Base-by-base conservation (phyloP, 2,888 invertebrate genomes). In the Mythimna ferrago region DNA sequence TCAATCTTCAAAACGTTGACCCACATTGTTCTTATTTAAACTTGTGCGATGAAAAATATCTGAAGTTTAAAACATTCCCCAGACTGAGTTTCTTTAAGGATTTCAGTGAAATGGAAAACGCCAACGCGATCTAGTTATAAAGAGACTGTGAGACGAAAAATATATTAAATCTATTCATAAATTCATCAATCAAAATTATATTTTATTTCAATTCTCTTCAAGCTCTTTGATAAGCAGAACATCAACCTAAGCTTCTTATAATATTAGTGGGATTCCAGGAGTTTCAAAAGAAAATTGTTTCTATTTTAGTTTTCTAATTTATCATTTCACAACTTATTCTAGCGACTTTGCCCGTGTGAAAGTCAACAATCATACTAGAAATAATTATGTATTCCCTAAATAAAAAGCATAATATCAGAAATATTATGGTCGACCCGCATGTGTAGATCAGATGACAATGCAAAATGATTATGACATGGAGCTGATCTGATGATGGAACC, bases 21-120 rank as follows among this genome's bases (percentile, higher is more conserved):
- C 32, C 2, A 26, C 14, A 53, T 19, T n/a, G 7, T 5, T 70
- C 21, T 58, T 53, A n/a, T 51, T n/a, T 16, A 51, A 32, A 41
- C 10, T n/a, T 2, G 16, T 19, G 9, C 19, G 54, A 72, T 7
- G n/a, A 44, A 16, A 54, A 62, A 26, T 16, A 11, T 51, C 51
- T 53, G 21, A 51, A 65, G 10, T 51, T 32, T 6, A 56, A 48
- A 64, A 51, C 21, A 32, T 6, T 26, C 48, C 16, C 38, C 0
- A 41, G 6, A 32, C 2, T 68, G n/a, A 69, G 14, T 35, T 63
- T 38, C 19, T 61, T 35, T n/a, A 19, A 21, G 60, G 6, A 10
- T 54, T 60, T 21, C 10, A 61, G 14, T 61, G 7, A 41, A 61
- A 60, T 32, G 44, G n/a, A 48, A 66, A 60, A 75, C 11, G 26